These are phyloP conservation scores for Molanna angustata DNA, from an alignment of 2,888 invertebrate species.

Conservation along the genomic window DNA sequence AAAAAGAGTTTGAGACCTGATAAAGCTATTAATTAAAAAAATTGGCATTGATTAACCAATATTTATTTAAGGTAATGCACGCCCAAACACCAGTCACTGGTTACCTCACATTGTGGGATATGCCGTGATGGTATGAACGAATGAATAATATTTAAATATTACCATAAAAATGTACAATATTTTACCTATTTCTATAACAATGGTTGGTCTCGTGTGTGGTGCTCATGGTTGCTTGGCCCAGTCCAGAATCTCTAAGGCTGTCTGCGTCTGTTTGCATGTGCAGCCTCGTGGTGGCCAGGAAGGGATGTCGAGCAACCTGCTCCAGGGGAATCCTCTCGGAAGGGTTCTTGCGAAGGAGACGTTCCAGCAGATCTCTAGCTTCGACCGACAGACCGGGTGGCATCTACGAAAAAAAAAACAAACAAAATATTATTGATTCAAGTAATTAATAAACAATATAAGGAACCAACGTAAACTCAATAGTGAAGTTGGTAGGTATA, in stretches of 20 bases:
- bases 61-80: too few relatives aligned
- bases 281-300: slow-evolving; percentile 46
- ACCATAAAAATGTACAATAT: too few relatives aligned
- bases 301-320: slow-evolving; percentile 77
- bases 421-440: background rate
- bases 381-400: slow-evolving; percentile 75
- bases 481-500: too few relatives aligned
- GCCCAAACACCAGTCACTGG: too few relatives aligned
- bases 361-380: slow-evolving; percentile 81
- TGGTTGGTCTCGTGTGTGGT: slow-evolving; percentile 52
- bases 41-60: too few relatives aligned
- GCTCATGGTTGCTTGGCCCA: slow-evolving; percentile 49
- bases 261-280: slow-evolving; percentile 38
- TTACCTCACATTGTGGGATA: too few relatives aligned
- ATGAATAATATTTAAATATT: too few relatives aligned
- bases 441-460: too few relatives aligned
- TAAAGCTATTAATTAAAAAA: too few relatives aligned
- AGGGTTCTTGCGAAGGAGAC: slow-evolving; percentile 84
- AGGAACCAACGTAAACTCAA: too few relatives aligned
- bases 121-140: too few relatives aligned
- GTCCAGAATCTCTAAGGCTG: slow-evolving; percentile 49
- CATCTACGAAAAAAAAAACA: slow-evolving; percentile 48
- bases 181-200: slow-evolving; percentile 39
- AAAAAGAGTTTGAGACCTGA: too few relatives aligned
- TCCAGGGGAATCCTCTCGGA: slow-evolving; percentile 74